Percentiles rank a stretch among this genome's conserved stretches.
Conservation (phyloP, 1,140 invertebrate genomes). For the Drosophila burlai region DNA sequence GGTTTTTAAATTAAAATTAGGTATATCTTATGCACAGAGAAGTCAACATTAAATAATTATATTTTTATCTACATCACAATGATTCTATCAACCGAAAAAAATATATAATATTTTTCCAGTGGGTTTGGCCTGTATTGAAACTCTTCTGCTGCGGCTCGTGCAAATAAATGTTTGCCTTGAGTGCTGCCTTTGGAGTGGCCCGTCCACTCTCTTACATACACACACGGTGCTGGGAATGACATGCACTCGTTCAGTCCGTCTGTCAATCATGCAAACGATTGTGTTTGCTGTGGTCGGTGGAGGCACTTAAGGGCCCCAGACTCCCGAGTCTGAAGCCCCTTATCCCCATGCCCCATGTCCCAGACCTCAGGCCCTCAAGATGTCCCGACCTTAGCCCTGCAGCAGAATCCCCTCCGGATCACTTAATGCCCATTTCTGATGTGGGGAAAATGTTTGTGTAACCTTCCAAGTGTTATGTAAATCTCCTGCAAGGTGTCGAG, state of each 20-base stretch:
- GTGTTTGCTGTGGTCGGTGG: constrained; percentile 43
- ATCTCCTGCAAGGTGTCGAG: constrained; percentile 15
- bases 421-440: constrained; percentile 34
- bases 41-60: background rate
- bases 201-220: constrained; percentile 27
- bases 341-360: background rate
- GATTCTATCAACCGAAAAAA: background rate
- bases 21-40: background rate
- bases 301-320: constrained; percentile 32
- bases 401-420: constrained; percentile 9
- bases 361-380: constrained; percentile 1
- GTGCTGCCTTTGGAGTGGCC: constrained; percentile 57
- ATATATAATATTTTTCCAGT: constrained; percentile 18
- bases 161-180: constrained; percentile 57
- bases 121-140: constrained; percentile 3
- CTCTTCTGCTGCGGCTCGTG: constrained; percentile 25
- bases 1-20: background rate
- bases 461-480: constrained; percentile 34
- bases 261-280: constrained; percentile 55
- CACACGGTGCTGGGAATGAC: constrained; percentile 47
- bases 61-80: background rate
- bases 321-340: constrained; percentile 6
- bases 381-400: constrained; percentile 10
- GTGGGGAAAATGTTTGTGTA: constrained; percentile 23
- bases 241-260: constrained; percentile 59